phyloP scores from a whole-genome alignment of 2,797 vertebrate genomes.

The Steatocranus sp. region DNA sequence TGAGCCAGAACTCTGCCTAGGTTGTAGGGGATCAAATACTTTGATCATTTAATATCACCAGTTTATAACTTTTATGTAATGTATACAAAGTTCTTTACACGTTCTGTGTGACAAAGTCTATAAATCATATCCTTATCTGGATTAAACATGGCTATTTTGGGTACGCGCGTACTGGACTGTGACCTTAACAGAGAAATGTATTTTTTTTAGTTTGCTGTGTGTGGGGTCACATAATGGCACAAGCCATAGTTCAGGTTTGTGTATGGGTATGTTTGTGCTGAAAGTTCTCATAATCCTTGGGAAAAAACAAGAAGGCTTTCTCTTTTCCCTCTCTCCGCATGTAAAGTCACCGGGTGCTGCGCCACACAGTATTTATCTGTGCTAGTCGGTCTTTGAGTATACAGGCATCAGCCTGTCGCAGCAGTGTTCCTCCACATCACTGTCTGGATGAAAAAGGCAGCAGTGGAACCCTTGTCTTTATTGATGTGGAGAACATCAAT shows the following conservation, averaged over 20 bases:
- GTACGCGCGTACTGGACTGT: not conserved
- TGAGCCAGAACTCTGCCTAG: not conserved
- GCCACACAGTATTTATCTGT: conserved; percentile 95
- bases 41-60: not conserved
- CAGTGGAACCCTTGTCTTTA: conserved; percentile 85
- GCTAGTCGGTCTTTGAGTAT: conserved; percentile 91
- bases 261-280: not conserved
- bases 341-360: conserved; percentile 88
- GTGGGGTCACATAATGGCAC: not conserved
- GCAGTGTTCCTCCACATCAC: conserved; percentile 83
- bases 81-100: not conserved
- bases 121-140: not conserved
- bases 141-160: not conserved
- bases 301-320: not conserved
- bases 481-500: conserved; percentile 95
- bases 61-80: not conserved
- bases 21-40: not conserved
- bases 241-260: not conserved
- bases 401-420: conserved; percentile 84
- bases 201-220: not conserved
- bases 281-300: not conserved
- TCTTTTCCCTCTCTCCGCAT: not conserved
- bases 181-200: fast-evolving
- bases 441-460: conserved; percentile 66
- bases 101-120: not conserved